phyloP scores from a whole-genome alignment of 2,113 vertebrate species.

The Delphinapterus leucas region DNA sequence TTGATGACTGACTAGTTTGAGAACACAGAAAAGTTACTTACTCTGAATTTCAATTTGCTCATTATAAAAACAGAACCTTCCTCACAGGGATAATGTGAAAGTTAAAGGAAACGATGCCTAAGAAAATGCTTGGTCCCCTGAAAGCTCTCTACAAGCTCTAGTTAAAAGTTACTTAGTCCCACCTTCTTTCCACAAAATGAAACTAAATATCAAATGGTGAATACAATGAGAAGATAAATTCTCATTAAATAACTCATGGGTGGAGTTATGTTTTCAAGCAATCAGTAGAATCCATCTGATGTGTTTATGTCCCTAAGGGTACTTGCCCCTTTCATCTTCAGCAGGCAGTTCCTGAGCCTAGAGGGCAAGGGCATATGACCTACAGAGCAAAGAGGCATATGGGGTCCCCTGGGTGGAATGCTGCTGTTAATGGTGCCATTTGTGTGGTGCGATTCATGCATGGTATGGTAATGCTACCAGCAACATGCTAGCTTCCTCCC shows the following conservation, averaged over 20 bases:
- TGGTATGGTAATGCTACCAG: accelerated
- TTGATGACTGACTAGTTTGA: background rate
- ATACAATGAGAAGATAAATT: background rate
- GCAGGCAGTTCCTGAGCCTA: background rate
- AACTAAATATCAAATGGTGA: background rate
- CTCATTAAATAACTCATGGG: background rate
- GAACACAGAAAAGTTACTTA: background rate
- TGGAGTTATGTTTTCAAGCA: background rate
- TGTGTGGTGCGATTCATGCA: background rate
- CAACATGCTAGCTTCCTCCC: background rate
- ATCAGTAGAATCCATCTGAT: background rate
- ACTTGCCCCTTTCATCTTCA: background rate
- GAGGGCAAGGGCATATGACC: background rate
- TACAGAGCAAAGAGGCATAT: background rate
- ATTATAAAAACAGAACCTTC: background rate
- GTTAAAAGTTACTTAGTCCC: background rate
- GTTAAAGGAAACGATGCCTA: background rate
- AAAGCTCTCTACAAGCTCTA: background rate
- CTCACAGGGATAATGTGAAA: background rate
- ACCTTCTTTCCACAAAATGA: background rate
- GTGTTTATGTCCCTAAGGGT: no score
- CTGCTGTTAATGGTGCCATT: background rate
- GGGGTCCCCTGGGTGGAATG: no score
- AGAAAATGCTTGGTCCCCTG: background rate
- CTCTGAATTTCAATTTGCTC: background rate